Conservation (phyloP, 2,797 vertebrate genomes). For the Argya squamiceps region DNA sequence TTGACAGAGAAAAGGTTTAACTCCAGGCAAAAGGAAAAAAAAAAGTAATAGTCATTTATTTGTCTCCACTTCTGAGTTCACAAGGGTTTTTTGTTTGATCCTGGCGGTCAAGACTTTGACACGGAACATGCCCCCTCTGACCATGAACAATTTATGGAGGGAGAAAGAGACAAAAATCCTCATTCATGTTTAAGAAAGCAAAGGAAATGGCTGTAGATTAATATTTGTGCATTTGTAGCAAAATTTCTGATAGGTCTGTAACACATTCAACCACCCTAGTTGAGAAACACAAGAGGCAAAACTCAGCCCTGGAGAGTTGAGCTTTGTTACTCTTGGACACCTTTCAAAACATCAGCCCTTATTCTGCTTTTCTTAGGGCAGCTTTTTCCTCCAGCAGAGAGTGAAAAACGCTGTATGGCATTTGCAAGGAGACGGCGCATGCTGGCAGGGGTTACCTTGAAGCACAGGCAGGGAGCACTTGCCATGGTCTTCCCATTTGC, state of each 20-base stretch:
- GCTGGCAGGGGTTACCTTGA: conserved; percentile 19
- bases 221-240: conserved; percentile 75
- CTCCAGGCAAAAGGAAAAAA: conserved; percentile 70
- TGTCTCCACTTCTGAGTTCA: conserved; percentile 80
- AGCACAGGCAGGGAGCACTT: not conserved
- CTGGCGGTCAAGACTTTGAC: conserved; percentile 81
- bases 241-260: conserved; percentile 70
- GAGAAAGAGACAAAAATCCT: conserved; percentile 81
- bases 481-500: not conserved
- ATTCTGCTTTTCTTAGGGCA: conserved; percentile 69
- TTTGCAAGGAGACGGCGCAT: conserved; percentile 13
- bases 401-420: conserved; percentile 50
- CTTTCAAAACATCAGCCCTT: conserved; percentile 75
- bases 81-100: conserved; percentile 82
- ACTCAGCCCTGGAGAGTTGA: conserved; percentile 71
- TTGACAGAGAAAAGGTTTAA: conserved; percentile 85
- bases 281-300: conserved; percentile 73
- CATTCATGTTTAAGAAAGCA: conserved; percentile 79
- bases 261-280: conserved; percentile 75
- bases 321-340: conserved; percentile 79
- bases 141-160: conserved; percentile 85
- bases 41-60: conserved; percentile 81
- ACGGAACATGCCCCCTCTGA: conserved; percentile 86
- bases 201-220: conserved; percentile 81
- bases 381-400: conserved; percentile 68